These are phyloP conservation scores for Drosophila sturtevanti DNA, from an alignment of 1,140 invertebrate species.

Conservation along the genomic window DNA sequence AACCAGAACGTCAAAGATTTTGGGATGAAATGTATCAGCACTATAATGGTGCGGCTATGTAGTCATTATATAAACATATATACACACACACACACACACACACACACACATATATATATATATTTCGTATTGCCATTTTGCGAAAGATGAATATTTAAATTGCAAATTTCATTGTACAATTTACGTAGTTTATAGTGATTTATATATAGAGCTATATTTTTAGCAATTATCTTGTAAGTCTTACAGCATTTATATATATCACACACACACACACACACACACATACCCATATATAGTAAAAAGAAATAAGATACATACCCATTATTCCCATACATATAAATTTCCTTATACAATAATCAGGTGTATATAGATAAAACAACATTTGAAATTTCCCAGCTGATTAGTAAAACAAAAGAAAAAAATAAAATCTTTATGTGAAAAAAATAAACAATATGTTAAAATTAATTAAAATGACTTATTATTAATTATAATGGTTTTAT, in stretches of 20 bases:
- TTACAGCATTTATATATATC: conserved; percentile 65
- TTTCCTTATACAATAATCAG: conserved; percentile 71
- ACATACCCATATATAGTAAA: conserved; percentile 37
- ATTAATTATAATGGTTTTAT: too few relatives aligned
- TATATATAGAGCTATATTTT: conserved; percentile 47
- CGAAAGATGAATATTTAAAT: conserved; percentile 71
- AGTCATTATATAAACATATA: conserved; percentile 21
- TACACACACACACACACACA: conserved; percentile 27
- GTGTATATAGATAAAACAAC: conserved; percentile 67
- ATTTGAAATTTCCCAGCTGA: conserved; percentile 38
- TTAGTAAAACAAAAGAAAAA: conserved; percentile 25
- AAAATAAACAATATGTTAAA: too few relatives aligned
- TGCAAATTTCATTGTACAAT: conserved; percentile 75
- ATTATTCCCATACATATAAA: conserved; percentile 6
- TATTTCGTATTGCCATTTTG: conserved; percentile 71
- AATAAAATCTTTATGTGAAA: not conserved
- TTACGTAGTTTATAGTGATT: conserved; percentile 61
- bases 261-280: conserved; percentile 10
- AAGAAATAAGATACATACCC: conserved; percentile 36
- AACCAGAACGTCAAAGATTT: conserved; percentile 84
- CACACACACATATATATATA: conserved; percentile 22
- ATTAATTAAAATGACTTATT: too few relatives aligned
- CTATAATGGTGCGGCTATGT: conserved; percentile 82
- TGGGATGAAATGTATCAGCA: conserved; percentile 86
- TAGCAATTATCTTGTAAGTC: conserved; percentile 61